Base-by-base conservation (phyloP, 2,888 invertebrate genomes). In the Xestia rhomboidea region DNA sequence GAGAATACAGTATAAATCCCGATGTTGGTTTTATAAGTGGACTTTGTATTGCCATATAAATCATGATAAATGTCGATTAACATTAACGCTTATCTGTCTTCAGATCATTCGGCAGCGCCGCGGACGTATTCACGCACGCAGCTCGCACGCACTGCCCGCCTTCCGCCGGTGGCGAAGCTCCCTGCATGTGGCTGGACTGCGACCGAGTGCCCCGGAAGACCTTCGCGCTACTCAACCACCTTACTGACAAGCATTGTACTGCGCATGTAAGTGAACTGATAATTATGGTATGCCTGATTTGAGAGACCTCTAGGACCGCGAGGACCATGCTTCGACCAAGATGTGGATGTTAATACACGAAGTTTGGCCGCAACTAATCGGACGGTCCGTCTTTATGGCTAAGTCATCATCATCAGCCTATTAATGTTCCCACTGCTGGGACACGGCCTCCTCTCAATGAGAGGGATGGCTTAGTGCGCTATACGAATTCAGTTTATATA, bases 171-270 rank as follows among this genome's bases (percentile, higher is more conserved):
- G 98, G 98, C 49, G 98, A 99, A 92, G 98, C 98, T 83, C 97
- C 98, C 30, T 99, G 99, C 93, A 97, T 98, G 93, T 99, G 99
- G 99, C 98, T 98, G 49, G 95, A 97, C 88, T 99, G 99, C 94
- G 99, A 99, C 96, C 98, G 98, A 64, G 98, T 99, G 94, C 98
- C 98, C 76, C 96, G 99, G 76, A 98, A 98, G 92, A 97, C 99
- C 74, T 99, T 99, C 97, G 99, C 99, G 1, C 97, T 99, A 57
- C 99, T 99, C 97, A 99, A 99, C 79, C 99, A 99, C 95, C 97
- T 99, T 81, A 98, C 98, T 90, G 99, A 99, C 96, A 98, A 99
- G 84, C 99, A 99, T 93, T 99, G 99, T 93, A 98, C 98, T 86
- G 97, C 98, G 49, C 98, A 98, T 90, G 98, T 98, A 92, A 94